Evolutionary conservation across 2,113 vertebrate species (phyloP), one percentile per base, ranked within the genome.

Genomic region (Sinocyclocheilus rhinocerous): DNA sequence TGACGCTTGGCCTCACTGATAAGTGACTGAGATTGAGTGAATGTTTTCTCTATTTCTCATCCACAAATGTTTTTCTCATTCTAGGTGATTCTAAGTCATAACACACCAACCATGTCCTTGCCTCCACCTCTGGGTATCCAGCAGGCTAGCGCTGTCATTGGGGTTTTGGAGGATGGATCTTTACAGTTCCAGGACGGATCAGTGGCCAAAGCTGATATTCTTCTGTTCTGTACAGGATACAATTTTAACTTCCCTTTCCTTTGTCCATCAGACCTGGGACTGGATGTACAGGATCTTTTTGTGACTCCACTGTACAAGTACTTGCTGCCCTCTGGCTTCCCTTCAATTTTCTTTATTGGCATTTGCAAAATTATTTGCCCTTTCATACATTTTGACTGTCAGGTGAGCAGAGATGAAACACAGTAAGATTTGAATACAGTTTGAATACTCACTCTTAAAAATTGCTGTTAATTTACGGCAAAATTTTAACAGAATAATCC

Each of bases 191-290:
- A 92, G 90, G 95, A 96, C 2, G 93, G 93, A 45, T 92, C 86
- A 0, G 61, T 86, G 85, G 33, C 75, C 45, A 0, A 29, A 1
- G 92, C 95, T 0, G 93, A 96, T 16, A 89, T 92, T 5, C 90
- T 96, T 86, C 90, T 97, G 67, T 90, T 96, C 88, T 96, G 96
- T 87, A 97, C 96, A 0, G 96, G 96, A 0, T 96, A 97, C 87
- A 94, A 92, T 61, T 96, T 94, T 91, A 90, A 69, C 33, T 96
- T 90, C 69, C 94, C 94, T 0, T 96, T 95, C 88, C 88, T 96
- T 78, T 75, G 90, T 0, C 81, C 81, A 0, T 70, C 76, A 22
- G 78, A 91, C 76, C 90, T 95, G 88, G 92, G 91, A 15, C 61
- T 96, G 84, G 83, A 90, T 1, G 55, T 96, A 82, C 90, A 91